Conservation (phyloP, 2,113 vertebrate genomes). For the Zosterops hypoxanthus region DNA sequence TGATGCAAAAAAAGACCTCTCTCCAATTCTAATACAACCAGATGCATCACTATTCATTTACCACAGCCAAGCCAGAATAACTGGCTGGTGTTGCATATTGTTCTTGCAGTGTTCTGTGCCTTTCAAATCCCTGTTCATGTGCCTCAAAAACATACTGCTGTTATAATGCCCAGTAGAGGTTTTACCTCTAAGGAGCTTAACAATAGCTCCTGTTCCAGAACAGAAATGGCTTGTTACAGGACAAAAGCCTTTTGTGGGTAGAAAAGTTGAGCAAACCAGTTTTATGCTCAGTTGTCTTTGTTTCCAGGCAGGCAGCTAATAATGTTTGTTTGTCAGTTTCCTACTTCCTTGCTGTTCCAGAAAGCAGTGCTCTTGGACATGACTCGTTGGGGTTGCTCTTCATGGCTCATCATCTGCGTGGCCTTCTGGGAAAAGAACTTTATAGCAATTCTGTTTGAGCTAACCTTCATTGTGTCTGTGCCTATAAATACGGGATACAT, state of each 20-base stretch:
- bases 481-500: conserved; percentile 74
- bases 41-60: background rate
- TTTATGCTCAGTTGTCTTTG: conserved; percentile 66
- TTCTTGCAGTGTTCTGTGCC: background rate
- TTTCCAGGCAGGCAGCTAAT: conserved; percentile 63
- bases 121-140: conserved; percentile 11
- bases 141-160: background rate
- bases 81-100: background rate
- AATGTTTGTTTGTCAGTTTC: conserved; percentile 55
- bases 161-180: conserved; percentile 20
- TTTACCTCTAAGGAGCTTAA: conserved; percentile 56
- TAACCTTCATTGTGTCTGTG: conserved; percentile 37
- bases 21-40: background rate
- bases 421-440: conserved; percentile 68
- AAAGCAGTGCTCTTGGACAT: conserved; percentile 17
- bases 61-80: background rate
- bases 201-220: conserved; percentile 71
- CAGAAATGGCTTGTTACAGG: conserved; percentile 26
- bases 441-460: conserved; percentile 50
- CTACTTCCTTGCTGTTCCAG: conserved; percentile 54
- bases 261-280: conserved; percentile 61
- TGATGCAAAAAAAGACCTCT: background rate
- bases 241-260: conserved; percentile 56
- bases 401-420: conserved; percentile 6
- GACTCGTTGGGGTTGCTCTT: conserved; percentile 27